Conservation (phyloP, 2,113 vertebrate species). For the Cyanocitta stelleri region DNA sequence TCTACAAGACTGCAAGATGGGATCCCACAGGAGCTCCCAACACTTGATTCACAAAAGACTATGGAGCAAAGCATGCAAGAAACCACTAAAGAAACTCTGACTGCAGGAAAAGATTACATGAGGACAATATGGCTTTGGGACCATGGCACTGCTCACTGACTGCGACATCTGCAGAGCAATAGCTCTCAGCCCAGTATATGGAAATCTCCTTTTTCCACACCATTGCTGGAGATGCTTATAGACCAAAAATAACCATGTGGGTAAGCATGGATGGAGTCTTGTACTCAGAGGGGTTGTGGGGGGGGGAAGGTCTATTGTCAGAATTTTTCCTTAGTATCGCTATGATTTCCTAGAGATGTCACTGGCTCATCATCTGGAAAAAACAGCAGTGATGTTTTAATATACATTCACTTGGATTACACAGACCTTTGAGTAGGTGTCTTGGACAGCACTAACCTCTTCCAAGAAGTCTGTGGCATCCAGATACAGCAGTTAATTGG, state of each 20-base stretch:
- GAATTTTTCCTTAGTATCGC: background rate
- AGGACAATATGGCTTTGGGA: background rate
- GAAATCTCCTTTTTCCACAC: background rate
- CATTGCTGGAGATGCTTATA: background rate
- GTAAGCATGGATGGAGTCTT: background rate
- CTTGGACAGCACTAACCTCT: background rate
- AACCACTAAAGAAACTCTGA: background rate
- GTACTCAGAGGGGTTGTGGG: background rate
- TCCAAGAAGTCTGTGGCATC: background rate
- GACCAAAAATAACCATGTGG: background rate
- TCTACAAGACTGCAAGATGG: background rate
- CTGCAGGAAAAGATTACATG: background rate
- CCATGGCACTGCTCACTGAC: background rate
- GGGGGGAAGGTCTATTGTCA: background rate
- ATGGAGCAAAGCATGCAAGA: background rate
- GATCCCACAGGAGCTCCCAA: constrained; percentile 1
- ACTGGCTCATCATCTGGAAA: background rate
- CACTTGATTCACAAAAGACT: background rate
- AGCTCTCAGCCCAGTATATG: background rate
- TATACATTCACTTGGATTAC: background rate
- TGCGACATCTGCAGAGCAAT: background rate
- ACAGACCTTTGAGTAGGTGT: background rate
- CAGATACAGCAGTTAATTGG: background rate
- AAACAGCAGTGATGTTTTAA: background rate
- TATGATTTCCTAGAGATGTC: background rate